Percentiles rank a stretch among this genome's conserved stretches.
Conservation (phyloP, 2,888 invertebrate species). For the Erpobdella octoculata region DNA sequence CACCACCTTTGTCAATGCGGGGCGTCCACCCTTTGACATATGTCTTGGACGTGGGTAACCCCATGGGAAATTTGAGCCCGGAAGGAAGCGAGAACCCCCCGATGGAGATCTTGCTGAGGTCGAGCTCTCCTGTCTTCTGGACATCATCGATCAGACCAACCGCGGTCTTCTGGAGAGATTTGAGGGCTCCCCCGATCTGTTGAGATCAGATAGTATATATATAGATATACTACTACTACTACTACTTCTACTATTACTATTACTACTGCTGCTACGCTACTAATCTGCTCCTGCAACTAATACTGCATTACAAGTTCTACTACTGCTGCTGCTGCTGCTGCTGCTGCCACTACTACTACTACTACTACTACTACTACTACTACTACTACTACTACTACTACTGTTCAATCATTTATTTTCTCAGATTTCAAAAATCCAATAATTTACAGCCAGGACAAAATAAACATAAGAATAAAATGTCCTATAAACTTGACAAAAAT, state of each 20-base stretch:
- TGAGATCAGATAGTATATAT: not conserved
- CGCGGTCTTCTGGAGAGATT: constrained; percentile 20
- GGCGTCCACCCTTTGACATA: constrained; percentile 33
- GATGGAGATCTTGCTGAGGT: constrained; percentile 20
- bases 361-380: constrained; percentile 1
- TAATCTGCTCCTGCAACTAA: no score
- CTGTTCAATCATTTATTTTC: no score
- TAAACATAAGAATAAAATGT: no score
- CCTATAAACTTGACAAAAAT: no score
- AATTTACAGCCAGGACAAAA: no score
- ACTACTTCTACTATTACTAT: not conserved
- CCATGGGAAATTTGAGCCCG: constrained; percentile 20
- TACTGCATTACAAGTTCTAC: no score
- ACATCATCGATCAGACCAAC: constrained; percentile 21
- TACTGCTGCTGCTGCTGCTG: constrained; percentile 1
- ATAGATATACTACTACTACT: not conserved
- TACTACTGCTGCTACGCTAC: not conserved
- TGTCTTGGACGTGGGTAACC: constrained; percentile 20
- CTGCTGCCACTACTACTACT: constrained; percentile 1
- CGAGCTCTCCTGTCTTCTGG: constrained; percentile 23
- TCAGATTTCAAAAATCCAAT: no score
- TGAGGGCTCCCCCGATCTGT: constrained; percentile 12
- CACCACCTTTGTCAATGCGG: constrained; percentile 18
- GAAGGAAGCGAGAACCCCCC: constrained; percentile 24
- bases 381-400: constrained; percentile 1